phyloP scores from a whole-genome alignment of 2,797 vertebrate species.

The Acipenser transmontanus region DNA sequence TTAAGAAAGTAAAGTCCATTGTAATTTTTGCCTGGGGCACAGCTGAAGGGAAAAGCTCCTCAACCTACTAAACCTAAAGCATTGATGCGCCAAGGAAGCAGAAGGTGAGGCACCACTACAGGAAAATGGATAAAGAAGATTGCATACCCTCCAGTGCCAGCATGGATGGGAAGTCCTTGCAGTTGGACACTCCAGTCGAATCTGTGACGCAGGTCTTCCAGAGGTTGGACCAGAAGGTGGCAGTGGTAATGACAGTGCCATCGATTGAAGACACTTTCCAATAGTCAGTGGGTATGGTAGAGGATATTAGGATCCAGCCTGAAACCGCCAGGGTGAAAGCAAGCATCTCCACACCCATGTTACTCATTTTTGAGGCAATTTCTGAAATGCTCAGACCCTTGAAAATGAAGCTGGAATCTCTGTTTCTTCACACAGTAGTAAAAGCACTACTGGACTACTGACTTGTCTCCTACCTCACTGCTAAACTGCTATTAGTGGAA shows the following conservation, averaged over 20 bases:
- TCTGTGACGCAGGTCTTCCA: conserved; percentile 96
- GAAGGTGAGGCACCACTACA: background rate
- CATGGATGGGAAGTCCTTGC: conserved; percentile 93
- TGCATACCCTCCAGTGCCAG: conserved; percentile 81
- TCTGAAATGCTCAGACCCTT: background rate
- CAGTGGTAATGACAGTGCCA: conserved; percentile 90
- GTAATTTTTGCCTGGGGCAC: too few relatives aligned
- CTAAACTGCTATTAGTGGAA: background rate
- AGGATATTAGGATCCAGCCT: conserved; percentile 87
- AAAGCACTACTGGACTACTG: background rate
- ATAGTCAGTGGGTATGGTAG: conserved; percentile 86
- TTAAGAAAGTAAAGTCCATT: too few relatives aligned
- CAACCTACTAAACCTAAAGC: too few relatives aligned
- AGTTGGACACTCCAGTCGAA: conserved; percentile 90
- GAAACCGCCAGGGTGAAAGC: conserved; percentile 74
- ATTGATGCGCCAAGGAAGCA: too few relatives aligned
- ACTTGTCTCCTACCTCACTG: background rate
- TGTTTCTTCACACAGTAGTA: background rate
- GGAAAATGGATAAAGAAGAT: conserved; percentile 11
- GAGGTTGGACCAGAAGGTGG: conserved; percentile 87
- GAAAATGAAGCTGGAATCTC: background rate
- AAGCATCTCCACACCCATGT: conserved; percentile 74
- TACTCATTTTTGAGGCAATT: conserved; percentile 46
- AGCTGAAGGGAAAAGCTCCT: too few relatives aligned
- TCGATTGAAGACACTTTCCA: conserved; percentile 91